Evolutionary conservation across 2,113 vertebrate genomes (phyloP), one percentile per base, ranked within the genome.

Genomic region (Pelecanoides urinatrix): DNA sequence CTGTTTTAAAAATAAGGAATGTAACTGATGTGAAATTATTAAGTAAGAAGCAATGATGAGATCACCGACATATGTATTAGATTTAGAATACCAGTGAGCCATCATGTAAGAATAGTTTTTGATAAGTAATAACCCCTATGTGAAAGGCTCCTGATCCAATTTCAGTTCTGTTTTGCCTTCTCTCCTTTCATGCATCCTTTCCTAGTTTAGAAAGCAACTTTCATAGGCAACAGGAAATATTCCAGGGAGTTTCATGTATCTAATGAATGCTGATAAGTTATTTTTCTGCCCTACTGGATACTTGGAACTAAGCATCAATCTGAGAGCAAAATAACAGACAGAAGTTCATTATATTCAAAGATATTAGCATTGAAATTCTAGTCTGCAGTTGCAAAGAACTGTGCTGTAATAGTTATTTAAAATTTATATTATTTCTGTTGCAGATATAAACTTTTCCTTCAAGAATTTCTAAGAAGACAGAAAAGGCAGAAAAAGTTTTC

Each of bases 241-340:
- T 96, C 92, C 83, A 84, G 66, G n/a, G 62, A 85, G 70, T 91
- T 92, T 97, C 91, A 86, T 49, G 70, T 95, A 89, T 87, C 91
- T 96, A 96, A 95, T 95, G 92, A 96, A 96, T 95, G 79, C 88
- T 94, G 92, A 96, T 96, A 96, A 90, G 88, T 96, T 94, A 95
- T 97, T 97, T 96, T 92, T 92, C 94, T 94, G 86, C 88, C 83
- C 91, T 96, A 95, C 95, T 96, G 97, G 94, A 97, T 94, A 77
- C 73, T 85, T 90, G 65, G 72, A 96, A 93, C 67, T 71, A 94
- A 86, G 92, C 83, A 89, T 92, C 76, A 91, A 91, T 93, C 73
- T 85, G 67, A 94, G 38, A 89, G 76, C 22, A 85, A 96, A 96
- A 95, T 90, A 93, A 88, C 63, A 92, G 94, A 61, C 26, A 88